Conservation (phyloP, 64 coral and sea anemone species). For the Porites lutea region DNA sequence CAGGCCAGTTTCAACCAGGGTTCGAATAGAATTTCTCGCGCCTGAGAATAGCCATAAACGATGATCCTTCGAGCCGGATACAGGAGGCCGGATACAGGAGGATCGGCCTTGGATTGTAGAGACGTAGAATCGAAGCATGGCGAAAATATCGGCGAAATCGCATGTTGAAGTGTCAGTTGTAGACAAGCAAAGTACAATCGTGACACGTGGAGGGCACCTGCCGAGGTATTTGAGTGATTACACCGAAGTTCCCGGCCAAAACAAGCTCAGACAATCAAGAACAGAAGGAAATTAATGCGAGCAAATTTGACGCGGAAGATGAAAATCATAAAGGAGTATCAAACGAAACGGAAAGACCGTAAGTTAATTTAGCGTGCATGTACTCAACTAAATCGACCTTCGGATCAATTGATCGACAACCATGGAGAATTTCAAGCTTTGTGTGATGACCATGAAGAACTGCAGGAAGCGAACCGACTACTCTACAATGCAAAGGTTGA, state of each 20-base stretch:
- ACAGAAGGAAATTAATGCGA: conserved; percentile 11
- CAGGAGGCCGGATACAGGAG: background rate
- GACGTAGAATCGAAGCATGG: background rate
- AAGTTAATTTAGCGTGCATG: background rate
- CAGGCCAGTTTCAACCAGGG: no score
- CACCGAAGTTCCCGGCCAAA: background rate
- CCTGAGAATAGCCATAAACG: background rate
- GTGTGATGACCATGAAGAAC: conserved; percentile 1
- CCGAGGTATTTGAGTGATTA: background rate
- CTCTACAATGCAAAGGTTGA: background rate
- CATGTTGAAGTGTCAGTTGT: background rate
- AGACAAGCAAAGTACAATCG: background rate
- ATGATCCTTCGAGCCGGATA: conserved; percentile 1
- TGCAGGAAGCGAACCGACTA: background rate
- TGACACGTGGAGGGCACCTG: no score
- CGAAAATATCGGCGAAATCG: background rate
- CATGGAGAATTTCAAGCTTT: conserved; percentile 20
- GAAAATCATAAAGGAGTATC: background rate
- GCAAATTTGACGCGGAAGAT: conserved; percentile 7
- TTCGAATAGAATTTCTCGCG: no score
- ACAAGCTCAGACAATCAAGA: conserved; percentile 10
- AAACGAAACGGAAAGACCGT: background rate
- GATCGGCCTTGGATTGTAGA: background rate
- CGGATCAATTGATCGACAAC: conserved; percentile 25
- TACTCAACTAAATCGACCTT: conserved; percentile 4